These are phyloP conservation scores for Spodoptera litura DNA, from an alignment of 1,140 invertebrate species.

Conservation along the genomic window DNA sequence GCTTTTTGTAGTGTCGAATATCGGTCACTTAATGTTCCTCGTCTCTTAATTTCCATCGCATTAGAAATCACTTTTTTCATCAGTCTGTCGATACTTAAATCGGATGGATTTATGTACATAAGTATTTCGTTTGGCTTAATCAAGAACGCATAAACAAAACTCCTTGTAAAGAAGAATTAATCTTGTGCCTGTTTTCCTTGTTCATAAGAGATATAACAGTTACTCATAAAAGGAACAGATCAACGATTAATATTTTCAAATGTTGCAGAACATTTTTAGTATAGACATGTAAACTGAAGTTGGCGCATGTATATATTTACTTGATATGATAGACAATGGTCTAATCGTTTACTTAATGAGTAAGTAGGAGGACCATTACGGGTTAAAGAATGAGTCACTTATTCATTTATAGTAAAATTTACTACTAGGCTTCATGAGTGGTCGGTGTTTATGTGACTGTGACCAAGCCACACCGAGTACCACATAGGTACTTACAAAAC, in stretches of 20 bases:
- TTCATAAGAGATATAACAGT: neutral
- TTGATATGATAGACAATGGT: neutral
- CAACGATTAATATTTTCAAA: too few relatives aligned
- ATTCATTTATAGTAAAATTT: slow-evolving; percentile 46
- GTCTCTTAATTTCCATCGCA: slow-evolving; percentile 39
- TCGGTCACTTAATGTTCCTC: slow-evolving; percentile 37
- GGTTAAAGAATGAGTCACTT: slow-evolving; percentile 34
- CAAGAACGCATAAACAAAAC: neutral
- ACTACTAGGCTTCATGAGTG: slow-evolving; percentile 33
- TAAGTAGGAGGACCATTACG: neutral
- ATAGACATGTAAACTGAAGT: too few relatives aligned
- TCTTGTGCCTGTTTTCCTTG: too few relatives aligned
- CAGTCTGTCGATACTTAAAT: neutral
- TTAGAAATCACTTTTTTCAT: slow-evolving; percentile 38
- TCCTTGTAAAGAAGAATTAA: too few relatives aligned
- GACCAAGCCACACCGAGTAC: slow-evolving; percentile 46
- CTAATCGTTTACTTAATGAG: neutral
- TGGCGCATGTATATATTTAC: too few relatives aligned
- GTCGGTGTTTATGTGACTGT: slow-evolving; percentile 46
- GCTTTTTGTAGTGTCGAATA: slow-evolving; percentile 21
- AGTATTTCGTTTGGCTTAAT: neutral
- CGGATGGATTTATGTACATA: neutral
- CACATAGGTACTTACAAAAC: slow-evolving; percentile 55
- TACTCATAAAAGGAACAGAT: too few relatives aligned
- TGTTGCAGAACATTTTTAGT: too few relatives aligned